Conservation (phyloP, 2,113 vertebrate genomes). For the Cygnus buccinator region DNA sequence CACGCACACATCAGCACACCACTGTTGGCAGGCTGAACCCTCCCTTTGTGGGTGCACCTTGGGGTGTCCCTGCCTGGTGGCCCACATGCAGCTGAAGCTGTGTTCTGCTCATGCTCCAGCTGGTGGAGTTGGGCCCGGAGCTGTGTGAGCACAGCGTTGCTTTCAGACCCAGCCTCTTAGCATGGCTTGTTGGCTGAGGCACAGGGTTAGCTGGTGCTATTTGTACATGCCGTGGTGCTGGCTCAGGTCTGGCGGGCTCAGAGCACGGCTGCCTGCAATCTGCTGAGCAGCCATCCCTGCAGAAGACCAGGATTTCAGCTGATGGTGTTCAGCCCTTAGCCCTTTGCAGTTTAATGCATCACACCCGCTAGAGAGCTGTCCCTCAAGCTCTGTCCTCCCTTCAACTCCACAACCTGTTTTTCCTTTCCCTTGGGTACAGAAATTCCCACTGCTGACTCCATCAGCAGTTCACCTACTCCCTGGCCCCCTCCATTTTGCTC, state of each 20-base stretch:
- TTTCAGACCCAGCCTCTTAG: not conserved
- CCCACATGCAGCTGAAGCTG: not conserved
- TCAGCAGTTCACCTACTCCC: not conserved
- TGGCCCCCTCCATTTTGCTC: not conserved
- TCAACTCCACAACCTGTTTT: not conserved
- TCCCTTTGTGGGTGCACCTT: not conserved
- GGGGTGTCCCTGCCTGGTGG: not conserved
- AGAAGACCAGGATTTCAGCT: not conserved
- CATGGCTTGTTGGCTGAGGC: not conserved
- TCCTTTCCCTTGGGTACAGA: not conserved
- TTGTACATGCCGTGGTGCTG: not conserved
- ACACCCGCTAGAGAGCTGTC: not conserved
- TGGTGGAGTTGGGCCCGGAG: not conserved
- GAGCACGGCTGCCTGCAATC: not conserved
- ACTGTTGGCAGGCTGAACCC: not conserved
- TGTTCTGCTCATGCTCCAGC: not conserved
- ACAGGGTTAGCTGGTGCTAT: not conserved
- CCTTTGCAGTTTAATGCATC: not conserved
- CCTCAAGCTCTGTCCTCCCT: not conserved
- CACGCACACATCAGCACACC: not conserved
- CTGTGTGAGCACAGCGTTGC: not conserved
- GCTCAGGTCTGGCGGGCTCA: rapidly evolving
- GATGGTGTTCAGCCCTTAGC: not conserved
- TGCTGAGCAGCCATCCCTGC: not conserved
- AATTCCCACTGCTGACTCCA: not conserved